phyloP scores from a whole-genome alignment of 1,140 invertebrate genomes.

The Ruditapes philippinarum region DNA sequence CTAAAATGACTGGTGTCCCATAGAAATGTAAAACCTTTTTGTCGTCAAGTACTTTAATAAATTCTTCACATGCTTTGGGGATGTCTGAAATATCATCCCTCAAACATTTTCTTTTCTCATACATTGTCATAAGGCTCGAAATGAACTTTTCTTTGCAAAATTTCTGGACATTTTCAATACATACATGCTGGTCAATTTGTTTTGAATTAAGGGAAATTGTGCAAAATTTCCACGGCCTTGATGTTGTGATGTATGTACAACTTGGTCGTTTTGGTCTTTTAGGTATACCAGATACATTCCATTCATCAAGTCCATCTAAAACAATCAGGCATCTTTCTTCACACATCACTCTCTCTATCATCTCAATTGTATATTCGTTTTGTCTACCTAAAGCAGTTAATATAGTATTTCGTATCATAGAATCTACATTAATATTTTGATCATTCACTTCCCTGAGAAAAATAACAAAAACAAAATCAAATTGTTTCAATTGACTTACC shows the following conservation, averaged over 20 bases:
- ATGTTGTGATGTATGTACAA: not conserved
- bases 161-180: too few species aligned
- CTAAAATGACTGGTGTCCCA: not conserved
- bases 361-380: not conserved
- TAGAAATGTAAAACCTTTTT: not conserved
- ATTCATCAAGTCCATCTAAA: too few species aligned
- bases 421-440: not conserved
- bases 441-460: not conserved
- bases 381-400: not conserved
- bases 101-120: not conserved
- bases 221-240: too few species aligned
- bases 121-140: not conserved
- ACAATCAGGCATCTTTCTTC: not conserved
- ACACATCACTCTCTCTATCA: not conserved
- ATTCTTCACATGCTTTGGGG: not conserved
- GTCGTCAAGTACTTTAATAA: not conserved
- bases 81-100: not conserved
- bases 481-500: not conserved
- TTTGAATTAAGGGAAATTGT: too few species aligned
- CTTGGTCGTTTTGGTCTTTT: not conserved
- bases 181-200: too few species aligned
- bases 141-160: not conserved
- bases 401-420: not conserved
- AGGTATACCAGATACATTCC: not conserved
- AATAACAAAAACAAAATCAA: not conserved